Conservation (phyloP, 2,113 vertebrate genomes). For the Hipposideros armiger region DNA sequence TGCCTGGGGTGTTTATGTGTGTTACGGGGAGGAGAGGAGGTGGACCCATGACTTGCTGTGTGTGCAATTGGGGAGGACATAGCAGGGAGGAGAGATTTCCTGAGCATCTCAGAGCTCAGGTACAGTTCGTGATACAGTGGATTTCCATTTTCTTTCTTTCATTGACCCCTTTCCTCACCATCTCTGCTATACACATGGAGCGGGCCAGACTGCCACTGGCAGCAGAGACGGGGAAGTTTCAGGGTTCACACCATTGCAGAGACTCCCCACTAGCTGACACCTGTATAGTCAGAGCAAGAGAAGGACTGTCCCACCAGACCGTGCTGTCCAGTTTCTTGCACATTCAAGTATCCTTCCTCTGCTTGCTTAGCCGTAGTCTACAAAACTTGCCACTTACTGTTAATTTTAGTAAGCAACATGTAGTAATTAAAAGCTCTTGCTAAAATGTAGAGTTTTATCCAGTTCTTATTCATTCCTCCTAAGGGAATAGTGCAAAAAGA, state of each 20-base stretch:
- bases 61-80: background rate
- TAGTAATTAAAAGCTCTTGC: constrained; percentile 33
- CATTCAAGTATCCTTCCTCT: background rate
- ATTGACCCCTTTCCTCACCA: background rate
- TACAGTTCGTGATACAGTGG: background rate
- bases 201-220: background rate
- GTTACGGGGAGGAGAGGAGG: background rate
- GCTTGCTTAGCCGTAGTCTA: background rate
- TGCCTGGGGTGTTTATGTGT: background rate
- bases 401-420: background rate
- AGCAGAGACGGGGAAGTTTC: background rate
- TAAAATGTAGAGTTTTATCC: constrained; percentile 31
- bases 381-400: background rate
- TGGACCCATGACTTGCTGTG: background rate
- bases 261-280: background rate
- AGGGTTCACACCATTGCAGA: background rate
- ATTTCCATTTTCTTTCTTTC: background rate
- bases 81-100: background rate
- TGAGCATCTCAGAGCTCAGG: background rate
- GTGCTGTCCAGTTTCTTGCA: background rate
- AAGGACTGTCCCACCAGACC: background rate
- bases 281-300: background rate
- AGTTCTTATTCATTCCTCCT: background rate
- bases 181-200: background rate
- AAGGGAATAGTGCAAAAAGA: constrained; percentile 1